These are phyloP conservation scores for Vanacampus margaritifer DNA, from an alignment of 2,113 vertebrate species.

Conservation along the genomic window DNA sequence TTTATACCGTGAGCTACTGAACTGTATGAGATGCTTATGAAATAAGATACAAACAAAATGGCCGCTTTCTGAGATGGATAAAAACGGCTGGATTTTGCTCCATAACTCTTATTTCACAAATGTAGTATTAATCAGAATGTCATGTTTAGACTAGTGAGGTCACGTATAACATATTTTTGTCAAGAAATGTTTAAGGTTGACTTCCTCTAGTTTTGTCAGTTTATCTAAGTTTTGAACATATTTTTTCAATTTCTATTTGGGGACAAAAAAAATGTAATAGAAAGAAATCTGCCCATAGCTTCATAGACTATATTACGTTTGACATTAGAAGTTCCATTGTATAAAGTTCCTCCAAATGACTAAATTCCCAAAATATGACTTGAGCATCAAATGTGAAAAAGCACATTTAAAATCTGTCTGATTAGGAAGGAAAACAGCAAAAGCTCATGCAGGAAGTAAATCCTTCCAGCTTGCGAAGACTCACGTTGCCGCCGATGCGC, in stretches of 20 bases:
- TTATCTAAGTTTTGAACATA: not conserved
- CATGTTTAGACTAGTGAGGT: too few species aligned
- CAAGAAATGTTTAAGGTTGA: too few species aligned
- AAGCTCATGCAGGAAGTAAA: slow-evolving; percentile 44
- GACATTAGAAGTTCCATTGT: not conserved
- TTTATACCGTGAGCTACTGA: too few species aligned
- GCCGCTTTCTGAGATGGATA: too few species aligned
- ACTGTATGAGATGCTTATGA: too few species aligned
- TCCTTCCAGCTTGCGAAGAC: slow-evolving; percentile 51
- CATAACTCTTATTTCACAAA: too few species aligned
- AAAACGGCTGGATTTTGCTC: too few species aligned
- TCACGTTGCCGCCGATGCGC: slow-evolving; percentile 50
- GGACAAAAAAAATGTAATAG: not conserved
- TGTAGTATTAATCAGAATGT: too few species aligned
- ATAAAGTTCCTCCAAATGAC: not conserved
- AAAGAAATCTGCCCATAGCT: not conserved
- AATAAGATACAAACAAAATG: too few species aligned
- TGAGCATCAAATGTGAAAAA: slow-evolving; percentile 51
- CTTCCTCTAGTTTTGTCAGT: too few species aligned
- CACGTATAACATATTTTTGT: too few species aligned
- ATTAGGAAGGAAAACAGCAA: slow-evolving; percentile 57
- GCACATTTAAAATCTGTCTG: slow-evolving; percentile 46
- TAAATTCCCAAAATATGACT: slow-evolving; percentile 30
- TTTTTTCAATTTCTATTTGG: not conserved
- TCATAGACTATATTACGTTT: not conserved